phyloP scores from a whole-genome alignment of 2,113 vertebrate species.

The Ginglymostoma cirratum region DNA sequence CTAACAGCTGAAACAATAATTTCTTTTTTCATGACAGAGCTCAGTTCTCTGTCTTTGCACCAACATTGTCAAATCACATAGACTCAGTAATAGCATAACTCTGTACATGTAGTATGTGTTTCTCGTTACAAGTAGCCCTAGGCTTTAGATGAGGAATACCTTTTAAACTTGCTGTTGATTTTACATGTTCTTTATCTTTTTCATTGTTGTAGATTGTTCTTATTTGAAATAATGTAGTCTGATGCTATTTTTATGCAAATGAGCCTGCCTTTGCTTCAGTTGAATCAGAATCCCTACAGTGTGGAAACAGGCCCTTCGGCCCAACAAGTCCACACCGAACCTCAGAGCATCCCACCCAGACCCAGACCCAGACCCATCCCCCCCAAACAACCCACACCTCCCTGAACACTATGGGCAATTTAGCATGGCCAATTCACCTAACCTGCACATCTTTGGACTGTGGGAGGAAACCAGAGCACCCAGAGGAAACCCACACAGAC shows the following conservation, averaged over 20 bases:
- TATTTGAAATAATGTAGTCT: not conserved
- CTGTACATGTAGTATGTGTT: not conserved
- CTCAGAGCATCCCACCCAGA: no score
- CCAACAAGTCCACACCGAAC: no score
- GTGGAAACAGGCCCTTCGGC: no score
- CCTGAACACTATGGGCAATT: no score
- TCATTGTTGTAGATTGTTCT: not conserved
- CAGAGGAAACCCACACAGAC: no score
- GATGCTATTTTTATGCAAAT: not conserved
- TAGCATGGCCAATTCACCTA: no score
- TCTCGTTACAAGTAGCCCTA: constrained; percentile 15
- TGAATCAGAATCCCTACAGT: no score
- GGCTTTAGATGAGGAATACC: constrained; percentile 25
- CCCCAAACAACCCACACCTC: no score
- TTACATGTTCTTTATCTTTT: constrained; percentile 29
- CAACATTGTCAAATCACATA: not conserved
- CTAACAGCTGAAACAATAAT: not conserved
- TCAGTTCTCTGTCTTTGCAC: not conserved
- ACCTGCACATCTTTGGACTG: no score
- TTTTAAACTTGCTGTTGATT: constrained; percentile 30
- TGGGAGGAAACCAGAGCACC: no score
- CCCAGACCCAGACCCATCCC: no score
- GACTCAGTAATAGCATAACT: not conserved
- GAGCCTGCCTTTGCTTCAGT: not conserved
- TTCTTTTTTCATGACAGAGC: not conserved